Evolutionary conservation across 1,140 invertebrate species (phyloP).

Genomic region (Dermatophagoides farinae): DNA sequence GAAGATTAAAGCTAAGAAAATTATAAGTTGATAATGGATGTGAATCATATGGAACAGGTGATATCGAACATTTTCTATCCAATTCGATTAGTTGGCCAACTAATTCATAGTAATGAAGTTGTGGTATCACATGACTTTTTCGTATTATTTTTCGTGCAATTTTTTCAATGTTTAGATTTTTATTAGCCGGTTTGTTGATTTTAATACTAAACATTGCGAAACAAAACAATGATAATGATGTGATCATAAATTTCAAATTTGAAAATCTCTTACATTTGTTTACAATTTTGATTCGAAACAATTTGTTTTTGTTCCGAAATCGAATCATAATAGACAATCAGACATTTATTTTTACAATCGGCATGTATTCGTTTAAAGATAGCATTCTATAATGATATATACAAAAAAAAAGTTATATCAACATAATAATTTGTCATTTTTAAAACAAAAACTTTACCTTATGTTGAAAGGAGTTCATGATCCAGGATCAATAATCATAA

Average conservation of each 20-base stretch:
- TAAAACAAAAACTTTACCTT: no score
- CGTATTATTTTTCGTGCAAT: background rate
- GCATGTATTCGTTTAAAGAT: conserved; percentile 2
- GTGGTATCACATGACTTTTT: conserved; percentile 1
- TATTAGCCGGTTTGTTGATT: background rate
- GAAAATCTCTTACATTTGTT: conserved; percentile 4
- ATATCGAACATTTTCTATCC: background rate
- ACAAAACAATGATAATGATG: background rate
- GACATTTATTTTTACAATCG: background rate
- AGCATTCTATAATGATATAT: background rate
- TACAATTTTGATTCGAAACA: background rate
- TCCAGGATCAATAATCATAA: no score
- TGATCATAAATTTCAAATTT: no score
- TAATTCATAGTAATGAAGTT: background rate
- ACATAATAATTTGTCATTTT: no score
- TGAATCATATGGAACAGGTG: background rate
- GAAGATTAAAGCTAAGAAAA: background rate
- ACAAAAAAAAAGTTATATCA: no score
- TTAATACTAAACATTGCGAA: background rate
- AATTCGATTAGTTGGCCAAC: background rate
- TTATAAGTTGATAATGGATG: background rate
- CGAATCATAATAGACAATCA: conserved; percentile 1
- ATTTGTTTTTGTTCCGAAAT: background rate
- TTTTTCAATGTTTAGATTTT: background rate
- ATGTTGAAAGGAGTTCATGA: no score